These are phyloP conservation scores for Lethenteron reissneri DNA, from an alignment of 2,113 vertebrate genomes.

Conservation along the genomic window DNA sequence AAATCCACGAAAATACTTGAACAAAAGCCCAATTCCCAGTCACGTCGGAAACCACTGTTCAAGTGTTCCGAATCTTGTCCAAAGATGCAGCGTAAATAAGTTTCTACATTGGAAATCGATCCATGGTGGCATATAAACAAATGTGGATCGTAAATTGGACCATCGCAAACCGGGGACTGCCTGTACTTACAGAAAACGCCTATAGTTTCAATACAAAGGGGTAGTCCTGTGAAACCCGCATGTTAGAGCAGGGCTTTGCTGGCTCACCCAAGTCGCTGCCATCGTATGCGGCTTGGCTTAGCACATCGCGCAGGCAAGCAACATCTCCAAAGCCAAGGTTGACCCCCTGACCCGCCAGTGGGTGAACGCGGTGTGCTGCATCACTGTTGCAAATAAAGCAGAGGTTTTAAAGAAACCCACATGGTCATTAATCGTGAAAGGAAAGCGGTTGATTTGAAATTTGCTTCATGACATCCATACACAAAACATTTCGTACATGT, in stretches of 20 bases:
- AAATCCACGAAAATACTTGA: no score
- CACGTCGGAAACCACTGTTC: no score
- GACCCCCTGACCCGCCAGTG: slow-evolving; percentile 78
- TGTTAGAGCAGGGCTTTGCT: no score
- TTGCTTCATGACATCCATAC: no score
- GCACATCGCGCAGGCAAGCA: slow-evolving; percentile 39
- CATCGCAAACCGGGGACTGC: neutral
- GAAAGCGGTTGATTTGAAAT: no score
- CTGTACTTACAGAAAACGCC: slow-evolving; percentile 7
- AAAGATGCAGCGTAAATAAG: neutral
- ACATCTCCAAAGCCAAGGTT: slow-evolving; percentile 93
- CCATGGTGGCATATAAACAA: neutral
- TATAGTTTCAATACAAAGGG: no score
- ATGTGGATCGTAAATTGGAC: no score
- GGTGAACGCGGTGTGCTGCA: slow-evolving; percentile 85
- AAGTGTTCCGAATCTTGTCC: neutral
- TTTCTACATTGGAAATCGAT: neutral
- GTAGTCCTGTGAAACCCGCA: slow-evolving; percentile 5
- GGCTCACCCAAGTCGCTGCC: slow-evolving; percentile 75
- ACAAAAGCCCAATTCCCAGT: no score
- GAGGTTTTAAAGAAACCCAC: no score
- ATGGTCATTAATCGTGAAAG: no score
- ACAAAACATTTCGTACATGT: no score
- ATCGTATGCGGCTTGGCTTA: slow-evolving; percentile 64
- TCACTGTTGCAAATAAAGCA: slow-evolving; percentile 29